Evolutionary conservation across 1,140 invertebrate species (phyloP).

Genomic region (Lithobius niger): DNA sequence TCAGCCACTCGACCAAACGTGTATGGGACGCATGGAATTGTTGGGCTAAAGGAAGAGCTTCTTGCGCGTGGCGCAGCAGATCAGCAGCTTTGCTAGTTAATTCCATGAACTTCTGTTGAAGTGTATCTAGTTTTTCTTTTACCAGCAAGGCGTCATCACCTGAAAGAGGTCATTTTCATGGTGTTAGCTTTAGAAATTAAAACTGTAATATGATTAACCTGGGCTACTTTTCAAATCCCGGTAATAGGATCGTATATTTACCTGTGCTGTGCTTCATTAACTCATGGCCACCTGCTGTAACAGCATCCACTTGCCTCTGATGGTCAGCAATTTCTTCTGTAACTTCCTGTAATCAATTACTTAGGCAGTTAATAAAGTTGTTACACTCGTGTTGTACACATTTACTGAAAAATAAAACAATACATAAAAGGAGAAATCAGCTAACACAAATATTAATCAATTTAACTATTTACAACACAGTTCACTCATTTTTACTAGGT

Average conservation of each 20-base stretch:
- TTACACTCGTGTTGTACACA: too few relatives aligned
- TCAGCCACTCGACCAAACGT: conserved; percentile 81
- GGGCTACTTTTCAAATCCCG: too few relatives aligned
- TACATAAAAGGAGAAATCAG: too few relatives aligned
- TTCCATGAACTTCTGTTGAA: conserved; percentile 79
- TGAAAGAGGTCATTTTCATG: too few relatives aligned
- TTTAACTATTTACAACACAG: too few relatives aligned
- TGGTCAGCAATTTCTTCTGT: conserved; percentile 80
- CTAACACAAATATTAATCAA: too few relatives aligned
- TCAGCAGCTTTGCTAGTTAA: conserved; percentile 71
- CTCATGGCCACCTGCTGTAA: conserved; percentile 75
- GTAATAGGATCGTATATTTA: neutral
- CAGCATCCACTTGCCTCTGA: conserved; percentile 73
- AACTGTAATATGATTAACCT: too few relatives aligned
- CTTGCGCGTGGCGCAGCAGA: conserved; percentile 62
- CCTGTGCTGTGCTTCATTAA: conserved; percentile 87
- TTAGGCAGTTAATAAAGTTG: too few relatives aligned
- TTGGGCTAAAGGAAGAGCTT: conserved; percentile 79
- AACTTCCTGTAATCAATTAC: conserved; percentile 50
- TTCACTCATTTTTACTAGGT: too few relatives aligned
- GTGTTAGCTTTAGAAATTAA: too few relatives aligned
- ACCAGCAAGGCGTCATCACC: conserved; percentile 78
- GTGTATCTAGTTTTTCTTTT: conserved; percentile 82
- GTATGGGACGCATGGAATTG: conserved; percentile 85
- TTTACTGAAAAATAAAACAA: too few relatives aligned